Evolutionary conservation across 2,113 vertebrate species (phyloP), one percentile per base, ranked within the genome.

Genomic region (Periophthalmodon schlosseri): DNA sequence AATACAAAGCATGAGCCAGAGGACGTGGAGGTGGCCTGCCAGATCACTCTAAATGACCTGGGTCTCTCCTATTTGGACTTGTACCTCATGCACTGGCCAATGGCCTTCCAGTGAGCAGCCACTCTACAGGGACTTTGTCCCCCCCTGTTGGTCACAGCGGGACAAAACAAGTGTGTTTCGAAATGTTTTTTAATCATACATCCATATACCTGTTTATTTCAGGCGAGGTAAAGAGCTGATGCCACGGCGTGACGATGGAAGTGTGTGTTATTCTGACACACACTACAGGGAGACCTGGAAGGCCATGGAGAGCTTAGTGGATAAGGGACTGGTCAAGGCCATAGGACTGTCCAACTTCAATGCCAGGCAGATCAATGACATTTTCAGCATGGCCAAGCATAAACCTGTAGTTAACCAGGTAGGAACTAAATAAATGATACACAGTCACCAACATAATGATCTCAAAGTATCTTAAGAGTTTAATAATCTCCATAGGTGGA

Each of bases 21-120:
- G 28, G 93, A 94, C 61, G 92, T 94, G 3, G 93, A 94, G 58
- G 80, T 82, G 5, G 91, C 93, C 0, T 94, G 94, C 75, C 89
- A 74, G 79, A 91, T 78, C 73, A 93, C 79, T 56, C 77, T 94
- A 64, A 52, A 76, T 46, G 86, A 94, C 65, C 85, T 94, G 72
- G 85, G 88, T 60, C 87, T 94, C 33, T 73, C 76, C 73, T 93
- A 91, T 69, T 50, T 94, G 81, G 93, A 94, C 71, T 87, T 94
- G 39, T 94, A 94, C 83, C 93, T 94, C n/a, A 92, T 94, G 81
- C 94, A 94, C 82, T 94, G 93, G 93, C 92, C 94, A 39, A 93
- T 93, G 87, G 93, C 91, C n/a, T 94, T 94, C 74, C 86, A 91
- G 92, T 93, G 79, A 90, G 92, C 72, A 23, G 23, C 57, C 28